phyloP scores from a whole-genome alignment of 2,113 vertebrate species.

The Thermophis baileyi region DNA sequence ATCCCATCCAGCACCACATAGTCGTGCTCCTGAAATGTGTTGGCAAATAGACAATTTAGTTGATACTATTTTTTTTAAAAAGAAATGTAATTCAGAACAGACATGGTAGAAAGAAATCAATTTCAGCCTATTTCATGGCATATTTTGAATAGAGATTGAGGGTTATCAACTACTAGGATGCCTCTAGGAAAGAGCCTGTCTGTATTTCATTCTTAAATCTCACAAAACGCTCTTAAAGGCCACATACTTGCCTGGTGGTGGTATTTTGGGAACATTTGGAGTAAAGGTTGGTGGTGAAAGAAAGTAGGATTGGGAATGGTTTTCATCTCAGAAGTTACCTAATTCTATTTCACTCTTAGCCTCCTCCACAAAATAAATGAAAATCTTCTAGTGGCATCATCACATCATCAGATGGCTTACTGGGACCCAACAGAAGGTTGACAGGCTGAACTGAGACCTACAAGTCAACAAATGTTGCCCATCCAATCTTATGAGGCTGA shows the following conservation, averaged over 20 bases:
- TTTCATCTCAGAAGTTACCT: neutral
- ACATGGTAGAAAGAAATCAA: neutral
- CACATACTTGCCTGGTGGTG: neutral
- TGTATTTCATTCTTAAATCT: neutral
- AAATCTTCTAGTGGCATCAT: neutral
- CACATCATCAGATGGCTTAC: neutral
- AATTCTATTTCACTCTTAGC: neutral
- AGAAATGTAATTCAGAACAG: neutral
- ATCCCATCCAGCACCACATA: neutral
- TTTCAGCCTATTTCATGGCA: neutral
- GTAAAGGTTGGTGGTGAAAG: neutral
- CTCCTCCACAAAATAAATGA: neutral
- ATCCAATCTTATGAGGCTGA: neutral
- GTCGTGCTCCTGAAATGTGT: neutral
- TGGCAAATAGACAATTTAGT: neutral
- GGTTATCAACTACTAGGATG: neutral
- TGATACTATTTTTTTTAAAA: neutral
- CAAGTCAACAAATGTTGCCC: neutral
- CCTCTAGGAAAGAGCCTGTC: neutral
- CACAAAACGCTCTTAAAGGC: neutral
- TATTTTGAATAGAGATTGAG: neutral
- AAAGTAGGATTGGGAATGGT: neutral
- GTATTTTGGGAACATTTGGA: neutral
- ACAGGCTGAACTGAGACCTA: neutral
- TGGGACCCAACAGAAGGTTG: neutral